phyloP scores from a whole-genome alignment of 2,797 vertebrate genomes.

The Manis crassicaudata region DNA sequence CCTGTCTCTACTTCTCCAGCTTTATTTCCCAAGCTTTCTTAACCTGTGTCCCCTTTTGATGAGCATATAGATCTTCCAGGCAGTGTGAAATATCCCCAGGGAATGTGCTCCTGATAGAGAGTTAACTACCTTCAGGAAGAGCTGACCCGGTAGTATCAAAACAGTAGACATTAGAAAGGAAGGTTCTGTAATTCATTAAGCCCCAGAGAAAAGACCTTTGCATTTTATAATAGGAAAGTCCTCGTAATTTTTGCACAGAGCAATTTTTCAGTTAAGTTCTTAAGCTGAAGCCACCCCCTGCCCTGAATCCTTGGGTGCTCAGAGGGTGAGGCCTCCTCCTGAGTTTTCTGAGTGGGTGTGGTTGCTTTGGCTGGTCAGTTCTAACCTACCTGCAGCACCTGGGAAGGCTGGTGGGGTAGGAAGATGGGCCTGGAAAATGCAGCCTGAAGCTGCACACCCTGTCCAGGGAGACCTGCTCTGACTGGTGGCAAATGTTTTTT shows the following conservation, averaged over 20 bases:
- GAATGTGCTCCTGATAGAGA: background rate
- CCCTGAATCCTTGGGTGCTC: background rate
- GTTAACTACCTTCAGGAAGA: background rate
- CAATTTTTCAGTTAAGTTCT: background rate
- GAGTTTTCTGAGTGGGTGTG: background rate
- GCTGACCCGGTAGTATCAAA: background rate
- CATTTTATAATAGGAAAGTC: background rate
- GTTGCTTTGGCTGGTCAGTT: background rate
- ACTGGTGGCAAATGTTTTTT: conserved; percentile 1
- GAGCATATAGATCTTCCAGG: background rate
- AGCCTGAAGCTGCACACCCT: background rate
- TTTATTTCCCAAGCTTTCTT: background rate
- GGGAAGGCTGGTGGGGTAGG: background rate
- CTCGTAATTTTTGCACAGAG: conserved; percentile 19
- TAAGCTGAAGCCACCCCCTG: background rate
- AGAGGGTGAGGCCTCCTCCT: background rate
- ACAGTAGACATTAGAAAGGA: background rate
- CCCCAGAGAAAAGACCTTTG: background rate
- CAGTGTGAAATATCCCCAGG: background rate
- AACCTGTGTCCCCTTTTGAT: background rate
- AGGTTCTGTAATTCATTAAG: background rate
- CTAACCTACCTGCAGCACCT: background rate
- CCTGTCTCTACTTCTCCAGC: background rate
- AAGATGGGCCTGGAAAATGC: background rate
- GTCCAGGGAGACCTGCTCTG: background rate